phyloP scores from a whole-genome alignment of 2,888 invertebrate genomes.

The Amphipoea oculea region DNA sequence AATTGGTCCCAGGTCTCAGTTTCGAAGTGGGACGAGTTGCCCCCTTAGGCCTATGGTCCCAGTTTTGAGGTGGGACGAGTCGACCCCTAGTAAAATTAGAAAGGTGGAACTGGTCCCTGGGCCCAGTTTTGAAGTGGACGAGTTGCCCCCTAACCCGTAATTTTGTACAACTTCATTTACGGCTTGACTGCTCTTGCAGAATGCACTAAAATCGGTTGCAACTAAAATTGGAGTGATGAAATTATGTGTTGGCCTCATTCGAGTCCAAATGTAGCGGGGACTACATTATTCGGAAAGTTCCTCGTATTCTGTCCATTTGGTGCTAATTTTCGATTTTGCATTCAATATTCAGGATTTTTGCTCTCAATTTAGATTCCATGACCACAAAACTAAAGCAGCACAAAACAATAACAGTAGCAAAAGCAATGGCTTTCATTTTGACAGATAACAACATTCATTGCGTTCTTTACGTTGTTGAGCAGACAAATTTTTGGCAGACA shows the following conservation, averaged over 20 bases:
- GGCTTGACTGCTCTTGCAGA: conserved; percentile 30
- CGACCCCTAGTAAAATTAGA: no score
- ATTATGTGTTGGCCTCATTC: conserved; percentile 41
- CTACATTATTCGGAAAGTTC: conserved; percentile 15
- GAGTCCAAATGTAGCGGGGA: conserved; percentile 4
- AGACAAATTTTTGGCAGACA: neutral
- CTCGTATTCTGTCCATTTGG: conserved; percentile 11
- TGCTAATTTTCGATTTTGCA: conserved; percentile 33
- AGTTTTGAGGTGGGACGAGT: no score
- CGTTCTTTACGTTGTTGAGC: no score
- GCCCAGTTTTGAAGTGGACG: no score
- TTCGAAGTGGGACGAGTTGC: no score
- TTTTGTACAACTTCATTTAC: conserved; percentile 48
- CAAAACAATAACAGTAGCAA: neutral
- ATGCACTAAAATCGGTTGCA: conserved; percentile 36
- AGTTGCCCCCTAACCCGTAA: no score
- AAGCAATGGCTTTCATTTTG: neutral
- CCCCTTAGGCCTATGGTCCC: no score
- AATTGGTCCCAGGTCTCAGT: no score
- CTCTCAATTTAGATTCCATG: neutral
- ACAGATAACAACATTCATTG: neutral
- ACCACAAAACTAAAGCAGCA: neutral
- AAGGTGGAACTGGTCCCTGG: no score
- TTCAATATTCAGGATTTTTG: conserved; percentile 12
- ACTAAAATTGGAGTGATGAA: conserved; percentile 36